Percentiles rank a stretch among this genome's conserved stretches.
These are phyloP conservation scores for Eristalis intricaria DNA, from an alignment of 2,888 invertebrate genomes.

Conservation along the genomic window DNA sequence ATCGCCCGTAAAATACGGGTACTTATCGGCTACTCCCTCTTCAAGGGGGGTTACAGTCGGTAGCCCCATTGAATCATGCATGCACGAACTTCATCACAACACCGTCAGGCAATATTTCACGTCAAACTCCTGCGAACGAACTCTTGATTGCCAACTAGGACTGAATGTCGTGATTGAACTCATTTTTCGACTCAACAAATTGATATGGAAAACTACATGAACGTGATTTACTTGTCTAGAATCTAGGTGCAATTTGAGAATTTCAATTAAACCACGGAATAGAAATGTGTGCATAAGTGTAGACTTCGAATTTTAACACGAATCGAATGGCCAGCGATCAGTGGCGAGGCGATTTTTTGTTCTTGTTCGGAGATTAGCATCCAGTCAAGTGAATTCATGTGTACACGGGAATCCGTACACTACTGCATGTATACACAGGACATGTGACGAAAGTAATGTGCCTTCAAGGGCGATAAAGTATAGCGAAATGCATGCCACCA, in stretches of 20 bases:
- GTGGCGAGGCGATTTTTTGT: no score
- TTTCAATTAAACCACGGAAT: not conserved
- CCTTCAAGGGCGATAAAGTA: no score
- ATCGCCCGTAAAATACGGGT: not conserved
- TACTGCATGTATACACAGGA: no score
- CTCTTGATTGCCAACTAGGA: not conserved
- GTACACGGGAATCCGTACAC: no score
- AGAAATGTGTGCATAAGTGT: not conserved
- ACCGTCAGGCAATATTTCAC: not conserved
- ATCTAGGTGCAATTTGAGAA: not conserved
- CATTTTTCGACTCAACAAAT: not conserved
- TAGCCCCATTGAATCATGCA: not conserved
- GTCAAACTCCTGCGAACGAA: not conserved
- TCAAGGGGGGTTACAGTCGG: not conserved
- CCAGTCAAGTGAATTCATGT: no score
- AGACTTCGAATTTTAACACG: not conserved
- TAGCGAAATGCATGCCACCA: no score
- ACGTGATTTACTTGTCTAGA: not conserved
- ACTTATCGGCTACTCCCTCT: not conserved
- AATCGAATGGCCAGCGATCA: not conserved
- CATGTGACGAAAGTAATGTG: no score
- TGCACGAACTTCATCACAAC: not conserved
- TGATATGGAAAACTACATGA: not conserved
- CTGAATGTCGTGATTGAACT: conserved; percentile 21
- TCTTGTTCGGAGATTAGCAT: no score